These are phyloP conservation scores for Anthrax anthrax DNA, from an alignment of 2,888 invertebrate species.

Conservation along the genomic window DNA sequence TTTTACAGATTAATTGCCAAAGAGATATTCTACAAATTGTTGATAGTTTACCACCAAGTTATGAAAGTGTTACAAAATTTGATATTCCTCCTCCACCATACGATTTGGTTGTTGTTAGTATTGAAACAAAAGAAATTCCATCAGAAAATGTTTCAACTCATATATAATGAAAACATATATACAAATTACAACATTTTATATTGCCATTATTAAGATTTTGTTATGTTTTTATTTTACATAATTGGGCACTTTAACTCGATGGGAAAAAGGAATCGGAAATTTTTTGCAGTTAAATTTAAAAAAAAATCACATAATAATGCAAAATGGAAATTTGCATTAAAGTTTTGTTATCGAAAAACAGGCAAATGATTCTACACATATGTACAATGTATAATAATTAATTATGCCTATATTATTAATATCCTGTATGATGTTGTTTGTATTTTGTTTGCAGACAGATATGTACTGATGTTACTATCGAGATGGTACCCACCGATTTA, in stretches of 20 bases:
- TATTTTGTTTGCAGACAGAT: too few species aligned
- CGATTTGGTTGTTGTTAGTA: slow-evolving; percentile 28
- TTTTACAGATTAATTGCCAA: slow-evolving; percentile 28
- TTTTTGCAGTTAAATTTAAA: neutral
- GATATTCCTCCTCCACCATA: slow-evolving; percentile 35
- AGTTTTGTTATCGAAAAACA: too few species aligned
- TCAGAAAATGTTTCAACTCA: slow-evolving; percentile 2
- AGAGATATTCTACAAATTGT: slow-evolving; percentile 31
- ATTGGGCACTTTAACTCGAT: neutral
- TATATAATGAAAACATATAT: neutral
- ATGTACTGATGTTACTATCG: neutral
- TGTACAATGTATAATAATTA: too few species aligned
- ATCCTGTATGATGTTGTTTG: too few species aligned
- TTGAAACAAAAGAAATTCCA: slow-evolving; percentile 16
- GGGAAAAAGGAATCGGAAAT: neutral
- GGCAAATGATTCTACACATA: too few species aligned
- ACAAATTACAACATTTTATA: neutral
- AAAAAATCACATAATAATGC: too few species aligned
- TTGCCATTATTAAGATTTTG: neutral
- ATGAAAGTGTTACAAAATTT: slow-evolving; percentile 32
- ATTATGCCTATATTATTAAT: too few species aligned
- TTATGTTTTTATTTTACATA: neutral
- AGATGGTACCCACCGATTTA: neutral
- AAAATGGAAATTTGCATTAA: too few species aligned
- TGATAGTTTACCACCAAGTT: slow-evolving; percentile 33